Evolutionary conservation across 2,113 vertebrate species (phyloP).

Genomic region (Oenanthe melanoleuca): DNA sequence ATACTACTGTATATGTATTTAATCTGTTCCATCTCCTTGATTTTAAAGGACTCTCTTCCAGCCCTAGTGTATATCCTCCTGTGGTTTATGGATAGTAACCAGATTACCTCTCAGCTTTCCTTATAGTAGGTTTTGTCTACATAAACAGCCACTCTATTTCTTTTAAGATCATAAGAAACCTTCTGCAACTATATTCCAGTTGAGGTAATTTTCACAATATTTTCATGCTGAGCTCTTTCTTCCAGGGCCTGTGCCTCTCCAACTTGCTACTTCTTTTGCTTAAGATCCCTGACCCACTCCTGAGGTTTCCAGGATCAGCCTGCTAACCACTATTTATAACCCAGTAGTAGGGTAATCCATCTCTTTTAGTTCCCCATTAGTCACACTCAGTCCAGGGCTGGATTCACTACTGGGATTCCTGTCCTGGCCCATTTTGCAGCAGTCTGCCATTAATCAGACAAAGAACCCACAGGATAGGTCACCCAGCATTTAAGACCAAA

Average conservation of each 20-base stretch:
- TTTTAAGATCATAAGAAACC: not conserved
- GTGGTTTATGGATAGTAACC: not conserved
- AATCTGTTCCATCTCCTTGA: not conserved
- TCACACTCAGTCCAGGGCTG: not conserved
- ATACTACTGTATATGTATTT: not conserved
- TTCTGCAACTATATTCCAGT: not conserved
- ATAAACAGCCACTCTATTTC: not conserved
- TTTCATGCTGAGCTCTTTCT: not conserved
- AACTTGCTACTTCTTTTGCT: not conserved
- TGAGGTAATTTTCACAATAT: not conserved
- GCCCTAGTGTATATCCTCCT: not conserved
- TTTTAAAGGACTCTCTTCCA: not conserved
- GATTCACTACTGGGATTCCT: not conserved
- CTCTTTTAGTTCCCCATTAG: not conserved
- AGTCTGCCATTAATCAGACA: not conserved
- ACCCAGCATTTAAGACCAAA: not conserved
- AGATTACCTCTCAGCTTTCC: not conserved
- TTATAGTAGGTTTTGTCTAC: not conserved
- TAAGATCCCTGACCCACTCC: not conserved
- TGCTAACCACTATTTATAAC: not conserved
- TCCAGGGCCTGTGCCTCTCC: not conserved
- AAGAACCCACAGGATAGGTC: not conserved
- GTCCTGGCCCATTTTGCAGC: not conserved
- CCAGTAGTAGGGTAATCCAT: not conserved
- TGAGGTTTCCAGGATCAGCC: not conserved